Evolutionary conservation across 1,140 invertebrate genomes (phyloP).

Genomic region (Diabrotica virgifera): DNA sequence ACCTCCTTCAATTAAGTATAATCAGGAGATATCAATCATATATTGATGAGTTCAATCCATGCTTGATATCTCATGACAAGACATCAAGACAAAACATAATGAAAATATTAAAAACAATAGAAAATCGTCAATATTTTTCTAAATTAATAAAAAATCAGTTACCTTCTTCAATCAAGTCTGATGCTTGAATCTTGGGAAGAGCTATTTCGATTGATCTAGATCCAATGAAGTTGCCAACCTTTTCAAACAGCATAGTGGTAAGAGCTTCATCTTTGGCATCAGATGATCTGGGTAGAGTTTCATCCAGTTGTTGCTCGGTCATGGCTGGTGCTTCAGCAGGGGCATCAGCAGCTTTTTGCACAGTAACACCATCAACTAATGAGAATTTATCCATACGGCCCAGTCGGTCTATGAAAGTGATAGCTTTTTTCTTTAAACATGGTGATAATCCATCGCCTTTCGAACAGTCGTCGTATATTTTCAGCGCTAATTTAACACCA

Average conservation of each 20-base stretch:
- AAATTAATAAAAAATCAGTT: conserved; percentile 16
- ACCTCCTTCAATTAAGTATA: too few relatives aligned
- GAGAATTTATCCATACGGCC: conserved; percentile 65
- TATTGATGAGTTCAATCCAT: too few relatives aligned
- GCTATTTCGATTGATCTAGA: conserved; percentile 71
- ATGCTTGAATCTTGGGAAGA: conserved; percentile 62
- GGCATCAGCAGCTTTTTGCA: conserved; percentile 56
- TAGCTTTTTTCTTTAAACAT: conserved; percentile 77
- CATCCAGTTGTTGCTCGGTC: conserved; percentile 65
- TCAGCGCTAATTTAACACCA: conserved; percentile 55
- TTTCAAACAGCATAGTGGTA: conserved; percentile 66
- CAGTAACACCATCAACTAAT: conserved; percentile 62
- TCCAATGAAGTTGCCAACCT: conserved; percentile 66
- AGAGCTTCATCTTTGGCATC: conserved; percentile 64
- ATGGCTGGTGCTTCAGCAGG: conserved; percentile 42
- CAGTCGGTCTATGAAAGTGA: conserved; percentile 70
- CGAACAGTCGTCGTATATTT: conserved; percentile 63
- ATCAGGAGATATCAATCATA: too few relatives aligned
- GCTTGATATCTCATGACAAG: too few relatives aligned
- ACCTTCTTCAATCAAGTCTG: conserved; percentile 66
- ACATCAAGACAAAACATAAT: too few relatives aligned
- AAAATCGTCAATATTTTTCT: too few relatives aligned
- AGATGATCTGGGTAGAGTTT: conserved; percentile 58
- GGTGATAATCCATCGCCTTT: conserved; percentile 60
- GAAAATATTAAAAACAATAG: too few relatives aligned